Base-by-base conservation (phyloP, 2,888 invertebrate genomes). In the Panzeria rudis region DNA sequence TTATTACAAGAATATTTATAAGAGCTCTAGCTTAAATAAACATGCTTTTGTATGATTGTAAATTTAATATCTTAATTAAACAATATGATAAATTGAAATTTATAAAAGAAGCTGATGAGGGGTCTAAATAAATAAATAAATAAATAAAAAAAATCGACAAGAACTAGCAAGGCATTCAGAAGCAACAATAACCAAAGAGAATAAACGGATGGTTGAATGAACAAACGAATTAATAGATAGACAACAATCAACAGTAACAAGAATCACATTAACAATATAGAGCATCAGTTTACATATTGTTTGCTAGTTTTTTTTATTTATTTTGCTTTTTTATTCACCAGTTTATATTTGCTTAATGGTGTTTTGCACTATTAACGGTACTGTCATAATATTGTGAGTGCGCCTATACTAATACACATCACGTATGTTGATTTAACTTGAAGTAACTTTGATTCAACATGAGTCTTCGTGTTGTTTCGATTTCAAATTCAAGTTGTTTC, bases 61-160 rank as follows among this genome's bases (percentile, higher is more conserved):
- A 64, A 71, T 72, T 71, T 83, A 25, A 83, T 77, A 56, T 77
- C 82, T 77, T 72, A 71, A 83, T 77, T 83, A 72, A 72, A 71
- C 76, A 76, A 71, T 71, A 59, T 64, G 71, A 83, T 77, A 66
- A 77, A 82, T 76, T 76, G 54, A 82, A 82, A 64, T 76, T 54
- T 56, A 59, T 38, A 52, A 71, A 52, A 38, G 62, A 69, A 64
- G 38, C 54, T 66, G 25, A 35, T 47, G 73, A 66, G 38, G 38
- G 38, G 66, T 50, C 38, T 73, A 50, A 68, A 59, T 35, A 62
- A 79, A 79, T 62, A 62, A 32, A 68, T 15, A 20, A 52, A 47
- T n/a, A 64, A 29, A 2, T 0, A 6, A n/a, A 3, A 29, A 29
- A 47, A 29, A 2, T 3, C 3, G 8, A 3, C n/a, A 64, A 29